These are phyloP conservation scores for Amblyteles armatorius DNA, from an alignment of 2,888 invertebrate genomes.

Conservation along the genomic window DNA sequence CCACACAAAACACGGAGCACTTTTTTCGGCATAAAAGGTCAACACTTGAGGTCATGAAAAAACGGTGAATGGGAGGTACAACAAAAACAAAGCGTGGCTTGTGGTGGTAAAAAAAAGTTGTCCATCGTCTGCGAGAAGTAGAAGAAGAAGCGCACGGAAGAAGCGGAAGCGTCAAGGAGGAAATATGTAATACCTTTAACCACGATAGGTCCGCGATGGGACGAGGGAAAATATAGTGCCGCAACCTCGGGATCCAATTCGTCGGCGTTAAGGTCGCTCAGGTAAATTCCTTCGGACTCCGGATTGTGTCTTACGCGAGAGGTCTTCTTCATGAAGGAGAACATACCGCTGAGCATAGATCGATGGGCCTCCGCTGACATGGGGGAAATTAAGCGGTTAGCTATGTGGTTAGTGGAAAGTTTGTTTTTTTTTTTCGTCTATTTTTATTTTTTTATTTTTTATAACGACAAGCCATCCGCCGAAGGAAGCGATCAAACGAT, in stretches of 20 bases:
- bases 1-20: background rate
- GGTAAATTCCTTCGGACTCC: conserved; percentile 93
- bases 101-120: conserved; percentile 14
- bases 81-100: conserved; percentile 6
- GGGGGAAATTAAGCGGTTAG: conserved; percentile 74
- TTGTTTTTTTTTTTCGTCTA: conserved; percentile 17
- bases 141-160: conserved; percentile 28
- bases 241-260: conserved; percentile 97
- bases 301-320: conserved; percentile 87
- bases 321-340: conserved; percentile 95
- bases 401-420: conserved; percentile 75
- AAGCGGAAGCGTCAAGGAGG: conserved; percentile 72
- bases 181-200: conserved; percentile 79
- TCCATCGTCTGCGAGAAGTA: background rate
- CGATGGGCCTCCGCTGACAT: conserved; percentile 84
- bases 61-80: conserved; percentile 20
- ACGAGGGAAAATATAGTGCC: conserved; percentile 93
- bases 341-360: conserved; percentile 96
- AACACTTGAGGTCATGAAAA: background rate
- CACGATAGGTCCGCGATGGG: conserved; percentile 83
- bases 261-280: conserved; percentile 95
- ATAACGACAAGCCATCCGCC: conserved; percentile 54
- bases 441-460: background rate
- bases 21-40: background rate
- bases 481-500: conserved; percentile 56